Evolutionary conservation across 1,140 invertebrate species (phyloP).

Genomic region (Heterodera carotae): DNA sequence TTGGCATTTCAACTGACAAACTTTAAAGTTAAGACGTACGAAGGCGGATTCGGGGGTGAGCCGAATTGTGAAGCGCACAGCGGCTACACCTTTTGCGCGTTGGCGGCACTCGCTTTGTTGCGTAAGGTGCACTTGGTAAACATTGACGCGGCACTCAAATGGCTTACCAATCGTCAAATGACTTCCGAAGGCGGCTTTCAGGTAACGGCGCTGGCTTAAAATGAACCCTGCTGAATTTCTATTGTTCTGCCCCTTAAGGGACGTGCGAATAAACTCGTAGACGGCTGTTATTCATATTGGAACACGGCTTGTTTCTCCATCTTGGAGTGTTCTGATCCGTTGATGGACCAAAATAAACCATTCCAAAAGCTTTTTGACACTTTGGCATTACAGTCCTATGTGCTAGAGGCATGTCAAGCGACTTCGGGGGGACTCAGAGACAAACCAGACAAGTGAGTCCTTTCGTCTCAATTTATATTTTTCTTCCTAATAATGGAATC

Average conservation of each 20-base stretch:
- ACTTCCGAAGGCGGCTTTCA: conserved; percentile 69
- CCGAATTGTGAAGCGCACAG: conserved; percentile 97
- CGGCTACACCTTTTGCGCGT: conserved; percentile 93
- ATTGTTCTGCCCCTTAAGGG: too few species aligned
- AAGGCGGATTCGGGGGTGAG: conserved; percentile 91
- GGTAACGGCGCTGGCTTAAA: too few species aligned
- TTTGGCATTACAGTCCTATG: conserved; percentile 85
- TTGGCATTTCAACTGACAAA: too few species aligned
- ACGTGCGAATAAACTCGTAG: conserved; percentile 94
- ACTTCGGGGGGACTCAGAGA: conserved; percentile 85
- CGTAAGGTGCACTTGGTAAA: conserved; percentile 65
- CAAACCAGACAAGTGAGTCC: conserved; percentile 85
- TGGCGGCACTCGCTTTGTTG: conserved; percentile 83
- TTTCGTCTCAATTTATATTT: too few species aligned
- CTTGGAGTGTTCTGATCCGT: conserved; percentile 33
- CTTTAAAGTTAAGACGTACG: conserved; percentile 88
- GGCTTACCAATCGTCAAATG: conserved; percentile 67
- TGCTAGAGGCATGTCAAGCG: conserved; percentile 88
- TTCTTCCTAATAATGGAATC: too few species aligned
- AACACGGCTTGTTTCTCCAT: conserved; percentile 84
- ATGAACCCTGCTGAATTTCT: too few species aligned
- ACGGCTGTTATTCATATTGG: conserved; percentile 99
- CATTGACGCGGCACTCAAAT: conserved; percentile 53
- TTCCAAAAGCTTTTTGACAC: conserved; percentile 41
- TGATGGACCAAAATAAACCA: conserved; percentile 4